Base-by-base conservation (phyloP, 1,140 invertebrate genomes). In the Mactra quadrangularis region DNA sequence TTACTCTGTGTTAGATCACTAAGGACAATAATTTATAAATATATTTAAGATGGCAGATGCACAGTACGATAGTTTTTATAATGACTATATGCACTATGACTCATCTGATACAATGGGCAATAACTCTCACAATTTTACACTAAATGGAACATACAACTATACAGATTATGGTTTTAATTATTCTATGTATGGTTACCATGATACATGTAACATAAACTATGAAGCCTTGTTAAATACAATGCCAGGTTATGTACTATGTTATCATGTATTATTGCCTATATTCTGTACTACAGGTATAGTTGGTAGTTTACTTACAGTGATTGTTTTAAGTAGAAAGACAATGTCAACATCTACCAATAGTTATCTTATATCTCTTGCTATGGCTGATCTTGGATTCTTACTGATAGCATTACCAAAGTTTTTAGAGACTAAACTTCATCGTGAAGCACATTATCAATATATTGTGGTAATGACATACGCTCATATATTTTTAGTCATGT, bases 301-400 rank as follows among this genome's bases (percentile, higher is more conserved):
- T 75, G 96, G 96, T 38, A 96, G 96, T 90, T 92, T 94, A 45
- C 92, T 96, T 45, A 96, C 96, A 52, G 95, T 96, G 72, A 94
- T 96, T 85, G 96, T 97, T 70, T 94, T 97, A 74, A 96, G 95
- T 82, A 93, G 96, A 64, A 94, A 95, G 85, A 94, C 95, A 41
- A 96, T 97, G 96, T 93, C 95, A 72, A 95, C 95, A 77, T 96
- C 96, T 31, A 96, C 96, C 52, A 96, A 96, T 92, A 91, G 88
- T 84, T 96, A 96, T 91, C 93, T 96, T 86, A 96, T 95, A 68
- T 96, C 96, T 0, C 89, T 96, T 82, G 96, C 96, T 35, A 94
- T 95, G 47, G 95, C 96, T 29, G 96, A 96, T 87, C 93, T 96
- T 59, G 92, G 96, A 31, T 96, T 96, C 90, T 93, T 96, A 55